Evolutionary conservation across 2,113 vertebrate genomes (phyloP), one percentile per base, ranked within the genome.

Genomic region (Gulo gulo): DNA sequence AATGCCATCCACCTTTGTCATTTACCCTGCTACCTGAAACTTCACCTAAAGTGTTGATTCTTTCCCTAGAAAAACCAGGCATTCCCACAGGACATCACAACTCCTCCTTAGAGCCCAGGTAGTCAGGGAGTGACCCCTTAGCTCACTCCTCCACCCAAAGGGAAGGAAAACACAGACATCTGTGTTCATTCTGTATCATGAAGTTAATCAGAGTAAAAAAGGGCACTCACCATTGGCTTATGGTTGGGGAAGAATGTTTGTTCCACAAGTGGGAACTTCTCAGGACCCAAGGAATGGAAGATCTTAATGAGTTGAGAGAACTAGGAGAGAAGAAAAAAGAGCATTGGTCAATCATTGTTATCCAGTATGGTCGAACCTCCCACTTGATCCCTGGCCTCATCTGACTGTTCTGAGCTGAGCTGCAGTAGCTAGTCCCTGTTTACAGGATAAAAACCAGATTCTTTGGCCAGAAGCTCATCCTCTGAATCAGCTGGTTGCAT

Each of bases 291-390:
- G 0, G 98, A 98, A 86, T 99, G 99, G 99, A 99, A 99, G 98
- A 99, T 99, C 98, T 99, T 99, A 98, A 99, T 99, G 98, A 99
- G 99, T 80, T 99, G 99, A 94, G 99, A 99, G 98, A 99, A 99
- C 99, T 99, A 99, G 98, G 52, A 97, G 85, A 98, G 82, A 98
- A 98, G 95, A 85, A 93, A 88, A 97, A 4, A 97, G 13, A 86
- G 57, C 39, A 12, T 4, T 24, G 61, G 47, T 81, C 45, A 82
- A 13, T 23, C 12, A 3, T 6, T 36, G 36, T 11, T 34, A 29
- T 24, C 24, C 13, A 20, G 36, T 1, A 20, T 24, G 57, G 57
- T 1, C 2, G 82, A 20, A 61, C n/a, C 16, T 39, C 15, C 36
- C 63, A 57, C 20, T 7, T 4, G 8, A 34, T 26, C 45, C 71